A percentile compares a stretch with the other conserved stretches of the same genome.
Conservation (phyloP, 2,113 vertebrate species). For the Phaethon lepturus region DNA sequence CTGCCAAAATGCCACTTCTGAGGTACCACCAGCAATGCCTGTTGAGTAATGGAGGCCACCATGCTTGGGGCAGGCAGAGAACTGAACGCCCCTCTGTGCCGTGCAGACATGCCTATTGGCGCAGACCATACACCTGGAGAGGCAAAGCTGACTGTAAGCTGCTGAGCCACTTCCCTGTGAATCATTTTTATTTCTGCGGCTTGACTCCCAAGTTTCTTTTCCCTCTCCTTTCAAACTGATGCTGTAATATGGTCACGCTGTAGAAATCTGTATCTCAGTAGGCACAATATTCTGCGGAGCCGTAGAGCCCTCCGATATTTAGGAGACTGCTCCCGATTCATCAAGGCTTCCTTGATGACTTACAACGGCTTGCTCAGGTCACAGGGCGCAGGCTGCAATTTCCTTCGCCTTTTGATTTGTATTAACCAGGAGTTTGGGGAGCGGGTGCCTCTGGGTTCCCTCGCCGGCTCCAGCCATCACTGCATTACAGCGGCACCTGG, state of each 20-base stretch:
- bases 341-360: slow-evolving; percentile 17
- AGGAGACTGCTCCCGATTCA: slow-evolving; percentile 24
- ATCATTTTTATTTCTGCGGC: neutral
- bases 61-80: neutral
- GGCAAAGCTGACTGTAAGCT: neutral
- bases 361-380: neutral
- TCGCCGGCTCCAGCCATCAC: neutral
- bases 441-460: neutral
- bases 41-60: slow-evolving; percentile 9
- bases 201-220: neutral
- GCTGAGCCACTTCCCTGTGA: neutral
- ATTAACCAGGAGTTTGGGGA: slow-evolving; percentile 34
- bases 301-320: neutral
- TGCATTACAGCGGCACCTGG: slow-evolving; percentile 48
- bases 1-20: neutral
- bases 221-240: neutral
- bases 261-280: neutral
- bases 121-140: neutral
- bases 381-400: slow-evolving; percentile 53
- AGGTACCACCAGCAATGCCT: neutral
- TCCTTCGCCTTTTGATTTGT: slow-evolving; percentile 31
- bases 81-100: neutral
- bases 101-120: neutral
- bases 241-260: neutral
- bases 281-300: neutral